Conservation (phyloP, 2,888 invertebrate species). For the Rutpela maculata region DNA sequence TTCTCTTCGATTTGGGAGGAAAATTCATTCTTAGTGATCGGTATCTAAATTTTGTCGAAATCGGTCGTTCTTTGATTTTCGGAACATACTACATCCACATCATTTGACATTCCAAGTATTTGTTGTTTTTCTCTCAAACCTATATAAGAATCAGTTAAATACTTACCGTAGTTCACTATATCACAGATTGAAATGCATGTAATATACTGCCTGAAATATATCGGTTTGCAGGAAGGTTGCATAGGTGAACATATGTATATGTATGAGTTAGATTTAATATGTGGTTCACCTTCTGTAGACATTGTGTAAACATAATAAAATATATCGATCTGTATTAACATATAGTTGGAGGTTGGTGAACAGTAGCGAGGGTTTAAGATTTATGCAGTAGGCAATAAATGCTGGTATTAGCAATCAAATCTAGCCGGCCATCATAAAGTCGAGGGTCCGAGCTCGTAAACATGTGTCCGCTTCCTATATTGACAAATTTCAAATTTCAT, state of each 20-base stretch:
- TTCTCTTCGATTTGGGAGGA: too few species aligned
- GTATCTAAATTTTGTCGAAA: too few species aligned
- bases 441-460: constrained; percentile 68
- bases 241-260: background rate
- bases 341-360: constrained; percentile 52
- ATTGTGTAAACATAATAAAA: constrained; percentile 30
- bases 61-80: too few species aligned
- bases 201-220: too few species aligned
- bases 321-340: constrained; percentile 53
- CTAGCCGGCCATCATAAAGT: constrained; percentile 67
- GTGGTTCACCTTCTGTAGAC: constrained; percentile 13
- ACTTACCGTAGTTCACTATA: too few species aligned
- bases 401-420: constrained; percentile 69
- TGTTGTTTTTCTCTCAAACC: too few species aligned
- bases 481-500: constrained; percentile 67
- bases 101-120: too few species aligned
- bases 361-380: constrained; percentile 63
- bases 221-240: too few species aligned
- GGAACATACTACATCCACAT: too few species aligned
- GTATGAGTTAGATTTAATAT: background rate
- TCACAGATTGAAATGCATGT: too few species aligned
- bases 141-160: too few species aligned
- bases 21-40: too few species aligned
- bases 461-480: constrained; percentile 67
- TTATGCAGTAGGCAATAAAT: constrained; percentile 70